Evolutionary conservation across 2,888 invertebrate genomes (phyloP).

Genomic region (Panopea generosa): DNA sequence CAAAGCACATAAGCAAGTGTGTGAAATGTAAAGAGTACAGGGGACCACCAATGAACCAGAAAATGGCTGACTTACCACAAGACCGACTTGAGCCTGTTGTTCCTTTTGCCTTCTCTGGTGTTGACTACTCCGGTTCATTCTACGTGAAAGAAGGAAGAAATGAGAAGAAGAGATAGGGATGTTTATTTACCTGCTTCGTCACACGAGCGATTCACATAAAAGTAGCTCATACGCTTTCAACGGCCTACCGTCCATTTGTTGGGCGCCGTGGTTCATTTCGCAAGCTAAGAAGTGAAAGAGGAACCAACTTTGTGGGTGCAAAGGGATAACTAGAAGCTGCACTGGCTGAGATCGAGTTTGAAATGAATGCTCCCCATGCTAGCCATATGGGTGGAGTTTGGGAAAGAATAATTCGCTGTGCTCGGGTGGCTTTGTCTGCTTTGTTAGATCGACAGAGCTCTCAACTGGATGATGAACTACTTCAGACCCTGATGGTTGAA

Average conservation of each 20-base stretch:
- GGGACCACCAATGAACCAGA: conserved; percentile 18
- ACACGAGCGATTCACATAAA: conserved; percentile 53
- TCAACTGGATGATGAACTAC: conserved; percentile 27
- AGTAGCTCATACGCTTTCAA: conserved; percentile 42
- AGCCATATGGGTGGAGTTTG: too few relatives aligned
- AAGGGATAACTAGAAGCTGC: conserved; percentile 1
- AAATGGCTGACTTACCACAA: conserved; percentile 63
- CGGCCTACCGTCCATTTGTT: conserved; percentile 41
- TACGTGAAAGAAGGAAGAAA: conserved; percentile 47
- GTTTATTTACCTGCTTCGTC: conserved; percentile 55
- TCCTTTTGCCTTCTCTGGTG: conserved; percentile 50
- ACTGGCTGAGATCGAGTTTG: too few relatives aligned
- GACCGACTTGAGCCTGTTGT: conserved; percentile 66
- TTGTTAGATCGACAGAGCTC: too few relatives aligned
- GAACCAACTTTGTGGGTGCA: conserved; percentile 53
- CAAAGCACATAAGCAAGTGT: conserved; percentile 48
- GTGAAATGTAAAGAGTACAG: conserved; percentile 38
- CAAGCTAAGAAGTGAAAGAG: conserved; percentile 8
- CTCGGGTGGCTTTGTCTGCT: too few relatives aligned
- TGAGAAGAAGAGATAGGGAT: conserved; percentile 55
- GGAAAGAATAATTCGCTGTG: too few relatives aligned
- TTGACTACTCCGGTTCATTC: conserved; percentile 66
- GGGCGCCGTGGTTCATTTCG: conserved; percentile 37
- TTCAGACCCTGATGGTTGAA: conserved; percentile 33
- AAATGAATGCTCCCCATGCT: too few relatives aligned